phyloP scores from a whole-genome alignment of 2,888 invertebrate species.

The Lepidochrysops patricia region DNA sequence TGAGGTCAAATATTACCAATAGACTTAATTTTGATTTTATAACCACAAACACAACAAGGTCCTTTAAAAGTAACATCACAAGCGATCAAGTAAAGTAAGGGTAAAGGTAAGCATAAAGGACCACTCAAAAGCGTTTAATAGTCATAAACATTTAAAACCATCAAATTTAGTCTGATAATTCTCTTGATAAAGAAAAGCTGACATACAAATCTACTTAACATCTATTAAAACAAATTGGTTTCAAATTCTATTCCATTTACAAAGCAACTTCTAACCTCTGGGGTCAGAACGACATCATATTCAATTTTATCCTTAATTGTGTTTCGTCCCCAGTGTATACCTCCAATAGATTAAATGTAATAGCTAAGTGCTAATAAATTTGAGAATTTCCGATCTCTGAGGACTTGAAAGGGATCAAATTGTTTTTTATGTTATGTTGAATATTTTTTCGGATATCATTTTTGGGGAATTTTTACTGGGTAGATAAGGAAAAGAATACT shows the following conservation, averaged over 20 bases:
- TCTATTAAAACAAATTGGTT: conserved; percentile 1
- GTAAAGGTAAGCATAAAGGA: too few species aligned
- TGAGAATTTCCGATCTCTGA: conserved; percentile 26
- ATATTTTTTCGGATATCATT: too few species aligned
- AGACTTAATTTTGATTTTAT: too few species aligned
- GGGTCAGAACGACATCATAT: conserved; percentile 42
- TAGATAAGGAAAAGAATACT: too few species aligned
- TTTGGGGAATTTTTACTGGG: too few species aligned
- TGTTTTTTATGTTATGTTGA: background rate
- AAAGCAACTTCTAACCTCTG: conserved; percentile 16
- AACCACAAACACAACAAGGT: too few species aligned
- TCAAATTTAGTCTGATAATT: background rate
- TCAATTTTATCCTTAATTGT: conserved; percentile 55
- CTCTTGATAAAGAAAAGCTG: background rate
- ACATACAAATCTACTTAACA: background rate
- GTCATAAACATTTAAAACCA: too few species aligned
- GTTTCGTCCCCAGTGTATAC: conserved; percentile 33
- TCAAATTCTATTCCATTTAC: conserved; percentile 3
- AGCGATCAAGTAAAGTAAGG: too few species aligned
- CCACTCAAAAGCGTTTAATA: too few species aligned
- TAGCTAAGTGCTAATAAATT: conserved; percentile 29
- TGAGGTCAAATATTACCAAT: too few species aligned
- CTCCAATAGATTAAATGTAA: conserved; percentile 28
- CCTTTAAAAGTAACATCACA: too few species aligned
- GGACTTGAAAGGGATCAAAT: conserved; percentile 22